Base-by-base conservation (phyloP, 2,113 vertebrate genomes). In the Pithys albifrons region DNA sequence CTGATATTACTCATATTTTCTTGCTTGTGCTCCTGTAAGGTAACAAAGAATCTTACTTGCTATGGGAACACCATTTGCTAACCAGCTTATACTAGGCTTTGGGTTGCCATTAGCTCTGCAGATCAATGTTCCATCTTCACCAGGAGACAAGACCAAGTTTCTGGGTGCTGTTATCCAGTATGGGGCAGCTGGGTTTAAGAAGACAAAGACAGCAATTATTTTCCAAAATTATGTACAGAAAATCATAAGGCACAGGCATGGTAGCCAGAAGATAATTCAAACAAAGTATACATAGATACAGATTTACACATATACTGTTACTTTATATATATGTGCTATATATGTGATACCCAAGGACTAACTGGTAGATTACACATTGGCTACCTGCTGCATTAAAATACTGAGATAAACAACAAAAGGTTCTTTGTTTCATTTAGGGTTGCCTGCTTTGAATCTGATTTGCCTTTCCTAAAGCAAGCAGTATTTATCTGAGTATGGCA, bases 51-150 rank as follows among this genome's bases (percentile, higher is more conserved):
- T 97, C 99, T 99, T 96, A 99, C 99, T 99, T 98, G 99, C 98
- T 95, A 99, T 98, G 41, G 98, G 98, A 92, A 99, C 97, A 23
- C 99, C 99, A 85, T 99, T 99, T 91, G 99, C 98, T 57, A 98
- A 91, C 99, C 99, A 99, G 91, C 88, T 98, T 96, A 99, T 98
- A 69, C 86, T 95, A 81, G 99, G 99, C 90, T 99, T 99, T 76
- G 99, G 99, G 64, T 98, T 99, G 41, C 99, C 99, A 12, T 98
- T 98, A 75, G 99, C 99, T 98, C 98, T 98, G 97, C 99, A 99
- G 95, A 98, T 99, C 91, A 99, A 91, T 15, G 92, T 96, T 3
- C 99, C 99, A 24, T 97, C 98, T 97, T 99, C 99, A 96, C 98
- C 98, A 46, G 99, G 99, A 91, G 99, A 99, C 51, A 99, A 96